Evolutionary conservation across 2,888 invertebrate species (phyloP), one percentile per base, ranked within the genome.

Genomic region (Orthosia gracilis): DNA sequence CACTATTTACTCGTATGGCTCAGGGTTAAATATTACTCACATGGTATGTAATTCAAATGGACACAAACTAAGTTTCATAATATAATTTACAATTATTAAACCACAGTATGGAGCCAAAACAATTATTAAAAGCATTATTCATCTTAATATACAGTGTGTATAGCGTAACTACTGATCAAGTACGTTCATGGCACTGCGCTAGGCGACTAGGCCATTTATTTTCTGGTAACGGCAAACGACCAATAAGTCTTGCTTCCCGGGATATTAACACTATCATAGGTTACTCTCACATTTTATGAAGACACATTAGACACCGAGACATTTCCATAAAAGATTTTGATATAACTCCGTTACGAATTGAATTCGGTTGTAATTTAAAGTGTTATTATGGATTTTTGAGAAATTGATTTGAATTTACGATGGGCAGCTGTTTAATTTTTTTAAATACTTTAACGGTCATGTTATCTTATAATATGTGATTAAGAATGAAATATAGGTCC

Each of bases 201-300:
- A 88, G 90, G 84, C 91, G 90, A 90, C 94, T 89, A 89, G 89
- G 91, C 94, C 95, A 95, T 96, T 92, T 93, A 95, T 95, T 95
- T 93, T 89, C 91, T 90, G 90, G 92, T 92, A 95, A 92, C 95
- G 91, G 95, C 94, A 95, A 96, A 96, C 95, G 95, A 93, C 95
- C 96, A 94, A 96, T 96, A 96, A 95, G 92, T 96, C 96, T 95
- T 95, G 94, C 95, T 95, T 94, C 92, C 94, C 90, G 94, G 94
- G 94, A 95, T 96, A 96, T 96, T 96, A 96, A 96, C 96, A 96
- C 96, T 95, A 96, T 96, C 95, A 95, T 95, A 95, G 94, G 94
- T 96, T 95, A 95, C 94, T 95, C 95, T 93, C 92, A 89, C 92
- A 92, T 92, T 95, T 95, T 95, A 96, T 96, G 96, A 95, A 96